Base-by-base conservation (phyloP, 1,140 invertebrate genomes). In the Mesaphorura yosii region DNA sequence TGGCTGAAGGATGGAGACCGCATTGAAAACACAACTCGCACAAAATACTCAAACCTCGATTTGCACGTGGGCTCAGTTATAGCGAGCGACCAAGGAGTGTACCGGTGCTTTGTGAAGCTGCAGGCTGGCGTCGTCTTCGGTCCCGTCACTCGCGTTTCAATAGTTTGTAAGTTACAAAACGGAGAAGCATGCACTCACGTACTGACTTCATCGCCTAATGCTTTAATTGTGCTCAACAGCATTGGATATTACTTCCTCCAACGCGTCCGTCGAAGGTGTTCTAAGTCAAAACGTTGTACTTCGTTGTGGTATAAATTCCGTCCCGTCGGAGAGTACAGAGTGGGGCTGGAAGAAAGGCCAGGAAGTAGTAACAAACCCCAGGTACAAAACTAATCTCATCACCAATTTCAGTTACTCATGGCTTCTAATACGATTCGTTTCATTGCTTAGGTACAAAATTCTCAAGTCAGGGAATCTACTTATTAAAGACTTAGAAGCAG, bases 1-100 rank as follows among this genome's bases (percentile, higher is more conserved):
- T 63, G 61, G 61, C 34, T 47, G 44, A 63, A 63, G 49, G 61
- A 59, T 37, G 55, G 55, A 23, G 26, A 17, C 6, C 50, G 46
- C 41, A 46, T 63, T 10, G 10, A 34, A 25, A 41, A 50, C 28
- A 19, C 55, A 28, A 47, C 48, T 51, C 19, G 10, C 50, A 34
- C 28, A 20, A 48, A 56, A 5, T 50, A 51, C 19, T 23, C 39
- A 29, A 49, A 44, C 26, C n/a, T 44, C 39, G 31, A 58, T 48
- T 23, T 20, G 45, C 28, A 25, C 46, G 49, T 25, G 41, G 58
- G 28, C 27, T 44, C 22, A 57, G 48, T 48, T 44, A 45, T 49
- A 42, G 44, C 20, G 45, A 26, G 20, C 7, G 54, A 59, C 29
- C 57, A 59, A 38, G 61, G 61, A n/a, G 48, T 53, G 17, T 63